phyloP scores from a whole-genome alignment of 2,113 vertebrate species.

The Chionomys nivalis region DNA sequence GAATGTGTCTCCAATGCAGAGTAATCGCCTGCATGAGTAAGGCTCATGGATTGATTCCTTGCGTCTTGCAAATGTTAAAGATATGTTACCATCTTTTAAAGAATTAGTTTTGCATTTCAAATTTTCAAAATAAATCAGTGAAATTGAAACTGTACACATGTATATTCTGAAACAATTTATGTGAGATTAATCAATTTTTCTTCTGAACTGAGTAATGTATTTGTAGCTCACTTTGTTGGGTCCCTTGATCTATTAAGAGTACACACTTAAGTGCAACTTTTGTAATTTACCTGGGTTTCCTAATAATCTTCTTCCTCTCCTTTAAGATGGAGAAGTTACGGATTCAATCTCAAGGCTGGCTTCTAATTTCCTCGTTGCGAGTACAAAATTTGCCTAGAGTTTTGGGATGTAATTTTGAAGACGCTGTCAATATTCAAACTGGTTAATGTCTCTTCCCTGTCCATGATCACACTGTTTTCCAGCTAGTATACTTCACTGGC shows the following conservation, averaged over 20 bases:
- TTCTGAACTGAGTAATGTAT: neutral
- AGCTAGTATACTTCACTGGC: constrained; percentile 47
- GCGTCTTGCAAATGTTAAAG: neutral
- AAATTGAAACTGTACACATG: fast-evolving
- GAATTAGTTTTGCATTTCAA: neutral
- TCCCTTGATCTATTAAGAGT: neutral
- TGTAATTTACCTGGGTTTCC: neutral
- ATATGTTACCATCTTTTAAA: neutral
- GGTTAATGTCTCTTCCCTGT: neutral
- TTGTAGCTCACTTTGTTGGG: neutral
- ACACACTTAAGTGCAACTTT: neutral
- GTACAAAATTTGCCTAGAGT: neutral
- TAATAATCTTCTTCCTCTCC: neutral
- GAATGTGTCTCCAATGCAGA: neutral
- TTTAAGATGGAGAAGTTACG: neutral
- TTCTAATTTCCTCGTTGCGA: neutral
- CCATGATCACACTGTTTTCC: neutral
- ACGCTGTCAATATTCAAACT: neutral
- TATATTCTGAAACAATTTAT: neutral
- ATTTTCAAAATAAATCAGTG: constrained; percentile 12
- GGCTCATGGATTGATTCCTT: neutral
- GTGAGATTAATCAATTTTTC: neutral
- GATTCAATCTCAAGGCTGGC: neutral
- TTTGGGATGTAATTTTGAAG: constrained; percentile 26
- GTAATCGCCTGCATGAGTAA: neutral